Evolutionary conservation across 2,888 invertebrate genomes (phyloP).

Genomic region (Drepanosiphum platanoidis): DNA sequence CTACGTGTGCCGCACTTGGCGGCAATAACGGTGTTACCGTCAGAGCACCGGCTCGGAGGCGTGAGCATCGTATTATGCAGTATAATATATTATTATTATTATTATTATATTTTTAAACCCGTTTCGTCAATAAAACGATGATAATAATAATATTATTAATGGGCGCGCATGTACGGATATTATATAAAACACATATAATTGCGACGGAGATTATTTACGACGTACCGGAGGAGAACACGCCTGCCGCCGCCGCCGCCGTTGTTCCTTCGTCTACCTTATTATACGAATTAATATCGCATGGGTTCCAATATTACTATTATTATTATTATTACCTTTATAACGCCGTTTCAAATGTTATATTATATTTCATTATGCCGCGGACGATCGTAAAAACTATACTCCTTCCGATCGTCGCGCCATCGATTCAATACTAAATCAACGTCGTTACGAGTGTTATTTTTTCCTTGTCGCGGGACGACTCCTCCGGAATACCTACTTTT

Average conservation of each 20-base stretch:
- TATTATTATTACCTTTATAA: neutral
- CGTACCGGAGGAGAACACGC: neutral
- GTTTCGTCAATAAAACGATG: slow-evolving; percentile 48
- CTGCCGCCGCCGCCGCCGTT: neutral
- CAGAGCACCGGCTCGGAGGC: slow-evolving; percentile 5
- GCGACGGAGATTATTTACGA: slow-evolving; percentile 36
- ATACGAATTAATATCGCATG: neutral
- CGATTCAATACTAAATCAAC: no score
- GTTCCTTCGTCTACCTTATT: neutral
- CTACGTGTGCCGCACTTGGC: no score
- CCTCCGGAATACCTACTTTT: no score
- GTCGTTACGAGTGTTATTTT: no score
- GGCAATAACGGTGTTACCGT: neutral
- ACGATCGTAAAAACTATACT: neutral
- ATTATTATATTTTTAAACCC: slow-evolving; percentile 29
- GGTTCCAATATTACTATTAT: neutral
- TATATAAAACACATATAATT: slow-evolving; percentile 25
- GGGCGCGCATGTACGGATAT: slow-evolving; percentile 4
- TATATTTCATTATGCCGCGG: neutral
- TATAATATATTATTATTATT: no score
- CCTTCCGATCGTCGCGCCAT: no score
- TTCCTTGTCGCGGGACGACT: no score
- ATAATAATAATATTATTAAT: slow-evolving; percentile 46
- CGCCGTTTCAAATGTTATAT: neutral
- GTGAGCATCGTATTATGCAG: neutral